Evolutionary conservation across 2,888 invertebrate species (phyloP).

Genomic region (Agrotis ipsilon): DNA sequence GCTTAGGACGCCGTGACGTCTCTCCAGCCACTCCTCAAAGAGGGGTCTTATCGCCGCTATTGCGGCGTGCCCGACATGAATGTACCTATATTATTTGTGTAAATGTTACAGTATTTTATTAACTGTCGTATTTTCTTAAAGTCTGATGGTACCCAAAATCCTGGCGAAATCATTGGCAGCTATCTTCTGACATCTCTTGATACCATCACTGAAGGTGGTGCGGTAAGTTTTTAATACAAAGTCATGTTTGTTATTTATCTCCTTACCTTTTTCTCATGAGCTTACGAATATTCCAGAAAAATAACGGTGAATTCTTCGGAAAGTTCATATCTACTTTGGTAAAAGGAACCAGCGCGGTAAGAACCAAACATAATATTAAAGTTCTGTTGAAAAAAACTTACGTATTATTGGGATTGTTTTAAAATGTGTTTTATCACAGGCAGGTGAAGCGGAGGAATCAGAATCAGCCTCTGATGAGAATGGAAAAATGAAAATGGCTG

Average conservation of each 20-base stretch:
- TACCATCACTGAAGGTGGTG: constrained; percentile 87
- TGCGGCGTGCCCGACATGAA: no score
- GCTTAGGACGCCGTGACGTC: no score
- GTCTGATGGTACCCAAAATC: constrained; percentile 87
- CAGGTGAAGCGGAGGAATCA: constrained; percentile 71
- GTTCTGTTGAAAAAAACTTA: neutral
- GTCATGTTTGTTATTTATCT: neutral
- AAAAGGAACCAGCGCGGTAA: constrained; percentile 87
- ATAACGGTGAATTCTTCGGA: constrained; percentile 88
- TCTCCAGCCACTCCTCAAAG: no score
- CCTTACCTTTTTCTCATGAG: neutral
- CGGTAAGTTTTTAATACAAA: constrained; percentile 75
- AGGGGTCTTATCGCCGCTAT: no score
- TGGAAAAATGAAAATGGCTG: constrained; percentile 73
- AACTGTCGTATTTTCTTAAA: constrained; percentile 28
- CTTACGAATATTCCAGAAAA: constrained; percentile 77
- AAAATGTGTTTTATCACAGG: constrained; percentile 70
- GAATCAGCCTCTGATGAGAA: constrained; percentile 68
- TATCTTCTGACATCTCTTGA: constrained; percentile 86
- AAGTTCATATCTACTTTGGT: constrained; percentile 83
- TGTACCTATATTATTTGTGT: no score
- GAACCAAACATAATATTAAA: constrained; percentile 52
- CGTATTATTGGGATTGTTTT: neutral
- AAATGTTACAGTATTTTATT: neutral
- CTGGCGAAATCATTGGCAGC: constrained; percentile 84